These are phyloP conservation scores for Eclectus roratus DNA, from an alignment of 2,113 vertebrate genomes.

Conservation along the genomic window DNA sequence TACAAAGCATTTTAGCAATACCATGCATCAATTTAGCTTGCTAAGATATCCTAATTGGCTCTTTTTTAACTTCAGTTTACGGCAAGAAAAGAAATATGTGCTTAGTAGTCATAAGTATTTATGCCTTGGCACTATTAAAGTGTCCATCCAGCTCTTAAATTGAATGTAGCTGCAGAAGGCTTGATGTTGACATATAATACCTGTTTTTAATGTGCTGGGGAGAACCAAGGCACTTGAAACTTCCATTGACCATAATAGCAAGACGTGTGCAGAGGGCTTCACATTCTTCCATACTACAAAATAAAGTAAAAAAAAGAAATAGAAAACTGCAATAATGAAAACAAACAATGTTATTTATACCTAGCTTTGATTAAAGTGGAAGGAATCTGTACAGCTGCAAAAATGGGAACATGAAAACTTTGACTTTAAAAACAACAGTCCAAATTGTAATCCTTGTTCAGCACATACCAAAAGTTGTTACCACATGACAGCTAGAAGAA, in stretches of 20 bases:
- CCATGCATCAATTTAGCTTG: neutral
- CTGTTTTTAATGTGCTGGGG: constrained; percentile 92
- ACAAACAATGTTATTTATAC: neutral
- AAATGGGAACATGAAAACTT: neutral
- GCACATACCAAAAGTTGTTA: neutral
- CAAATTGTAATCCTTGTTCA: neutral
- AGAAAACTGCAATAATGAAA: neutral
- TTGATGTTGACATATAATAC: constrained; percentile 48
- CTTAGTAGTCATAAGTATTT: neutral
- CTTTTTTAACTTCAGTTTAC: neutral
- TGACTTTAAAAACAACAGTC: neutral
- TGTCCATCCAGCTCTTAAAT: neutral
- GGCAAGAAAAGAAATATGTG: neutral
- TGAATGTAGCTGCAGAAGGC: neutral
- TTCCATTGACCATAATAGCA: constrained; percentile 88
- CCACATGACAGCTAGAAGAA: neutral
- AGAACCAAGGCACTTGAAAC: constrained; percentile 88
- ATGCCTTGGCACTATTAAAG: neutral
- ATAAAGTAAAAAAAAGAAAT: neutral
- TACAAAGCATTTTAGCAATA: constrained; percentile 23
- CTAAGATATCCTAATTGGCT: neutral
- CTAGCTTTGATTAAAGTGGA: neutral
- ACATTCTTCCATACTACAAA: constrained; percentile 88
- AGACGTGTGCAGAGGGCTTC: constrained; percentile 87
- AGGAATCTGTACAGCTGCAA: neutral